A percentile compares a stretch with the other conserved stretches of the same genome.
These are phyloP conservation scores for Spisula solida DNA, from an alignment of 2,888 invertebrate species.

Conservation along the genomic window DNA sequence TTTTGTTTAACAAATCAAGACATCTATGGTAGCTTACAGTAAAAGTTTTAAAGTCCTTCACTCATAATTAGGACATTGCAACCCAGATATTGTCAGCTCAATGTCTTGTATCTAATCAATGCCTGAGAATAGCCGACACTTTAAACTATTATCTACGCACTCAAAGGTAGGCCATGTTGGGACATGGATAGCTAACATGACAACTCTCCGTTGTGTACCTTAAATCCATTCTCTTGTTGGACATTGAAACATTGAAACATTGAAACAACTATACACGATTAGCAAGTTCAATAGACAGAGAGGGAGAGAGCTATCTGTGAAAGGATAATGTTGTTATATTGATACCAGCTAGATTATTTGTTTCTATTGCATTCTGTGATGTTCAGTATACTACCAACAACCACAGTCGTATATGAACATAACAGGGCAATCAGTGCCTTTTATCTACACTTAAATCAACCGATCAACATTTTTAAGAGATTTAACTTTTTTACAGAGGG, in stretches of 20 bases:
- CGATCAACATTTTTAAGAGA: neutral
- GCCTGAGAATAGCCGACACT: neutral
- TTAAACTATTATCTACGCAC: neutral
- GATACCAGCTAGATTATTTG: neutral
- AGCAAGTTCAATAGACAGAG: neutral
- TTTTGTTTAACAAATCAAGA: neutral
- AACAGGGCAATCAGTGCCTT: neutral
- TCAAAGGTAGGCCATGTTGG: neutral
- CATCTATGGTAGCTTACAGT: neutral
- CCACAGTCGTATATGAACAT: neutral
- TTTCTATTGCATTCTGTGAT: neutral
- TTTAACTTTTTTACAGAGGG: neutral
- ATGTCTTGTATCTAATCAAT: conserved; percentile 22
- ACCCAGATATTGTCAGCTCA: neutral
- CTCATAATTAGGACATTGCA: neutral
- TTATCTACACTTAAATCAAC: neutral
- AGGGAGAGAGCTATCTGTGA: neutral
- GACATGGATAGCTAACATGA: neutral
- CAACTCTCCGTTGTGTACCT: neutral
- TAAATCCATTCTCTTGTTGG: neutral
- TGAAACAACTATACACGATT: conserved; percentile 6
- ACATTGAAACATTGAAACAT: neutral
- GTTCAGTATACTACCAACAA: too few relatives aligned
- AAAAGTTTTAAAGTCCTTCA: neutral
- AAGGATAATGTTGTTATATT: neutral